Conservation (phyloP, 2,888 invertebrate species). For the Epirrita christyi region DNA sequence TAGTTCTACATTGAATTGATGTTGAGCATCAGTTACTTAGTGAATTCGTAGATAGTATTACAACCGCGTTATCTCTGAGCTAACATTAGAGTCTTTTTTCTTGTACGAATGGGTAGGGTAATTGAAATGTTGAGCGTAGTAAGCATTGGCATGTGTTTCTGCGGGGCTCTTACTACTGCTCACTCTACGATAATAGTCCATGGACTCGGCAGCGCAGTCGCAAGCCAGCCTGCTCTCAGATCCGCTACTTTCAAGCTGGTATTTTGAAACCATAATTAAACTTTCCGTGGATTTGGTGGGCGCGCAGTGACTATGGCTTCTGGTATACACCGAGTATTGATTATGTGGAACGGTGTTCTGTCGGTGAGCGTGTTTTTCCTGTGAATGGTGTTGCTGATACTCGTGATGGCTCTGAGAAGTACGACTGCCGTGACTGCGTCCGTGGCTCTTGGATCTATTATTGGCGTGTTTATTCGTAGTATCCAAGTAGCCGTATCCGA, state of each 20-base stretch:
- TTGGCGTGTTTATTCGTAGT: slow-evolving; percentile 77
- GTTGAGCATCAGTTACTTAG: slow-evolving; percentile 52
- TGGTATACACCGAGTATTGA: slow-evolving; percentile 75
- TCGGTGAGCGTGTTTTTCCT: slow-evolving; percentile 76
- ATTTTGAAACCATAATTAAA: slow-evolving; percentile 88
- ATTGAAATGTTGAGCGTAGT: slow-evolving; percentile 76
- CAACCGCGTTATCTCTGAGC: slow-evolving; percentile 89
- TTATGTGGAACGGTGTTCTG: slow-evolving; percentile 68
- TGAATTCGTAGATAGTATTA: slow-evolving; percentile 53
- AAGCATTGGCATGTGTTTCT: slow-evolving; percentile 62
- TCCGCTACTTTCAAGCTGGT: slow-evolving; percentile 84
- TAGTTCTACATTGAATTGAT: slow-evolving; percentile 41
- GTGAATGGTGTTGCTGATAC: slow-evolving; percentile 67
- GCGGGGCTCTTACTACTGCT: slow-evolving; percentile 63
- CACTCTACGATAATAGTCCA: slow-evolving; percentile 71
- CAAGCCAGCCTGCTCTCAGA: slow-evolving; percentile 89
- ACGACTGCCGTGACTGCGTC: slow-evolving; percentile 85
- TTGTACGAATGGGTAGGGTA: slow-evolving; percentile 80
- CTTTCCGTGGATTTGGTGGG: slow-evolving; percentile 94
- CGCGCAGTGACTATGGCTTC: slow-evolving; percentile 82
- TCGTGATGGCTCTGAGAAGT: slow-evolving; percentile 83
- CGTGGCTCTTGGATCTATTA: slow-evolving; percentile 74
- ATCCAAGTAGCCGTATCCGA: slow-evolving; percentile 93
- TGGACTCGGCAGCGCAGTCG: slow-evolving; percentile 85
- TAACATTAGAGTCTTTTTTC: slow-evolving; percentile 84